Conservation (phyloP, 1,140 invertebrate species). For the Heterodera schachtii region DNA sequence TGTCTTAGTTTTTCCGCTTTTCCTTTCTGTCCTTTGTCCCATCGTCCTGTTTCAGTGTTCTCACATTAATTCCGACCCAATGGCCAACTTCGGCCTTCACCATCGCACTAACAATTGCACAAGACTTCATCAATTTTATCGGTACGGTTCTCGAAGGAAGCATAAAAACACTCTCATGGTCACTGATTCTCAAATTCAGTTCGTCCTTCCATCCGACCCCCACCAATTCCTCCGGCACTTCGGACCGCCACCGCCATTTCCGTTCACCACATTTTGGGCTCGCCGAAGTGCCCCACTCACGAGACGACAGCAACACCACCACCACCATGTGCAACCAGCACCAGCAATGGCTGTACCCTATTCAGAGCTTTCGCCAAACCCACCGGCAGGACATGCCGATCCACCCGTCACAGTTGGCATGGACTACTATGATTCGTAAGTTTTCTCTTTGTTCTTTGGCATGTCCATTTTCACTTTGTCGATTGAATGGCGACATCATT, state of each 20-base stretch:
- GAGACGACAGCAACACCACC: neutral
- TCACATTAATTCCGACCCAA: neutral
- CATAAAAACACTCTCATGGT: neutral
- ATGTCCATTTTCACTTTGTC: neutral
- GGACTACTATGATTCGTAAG: conserved; percentile 26
- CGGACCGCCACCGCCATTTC: conserved; percentile 11
- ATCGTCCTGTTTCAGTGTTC: conserved; percentile 12
- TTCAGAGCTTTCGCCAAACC: neutral
- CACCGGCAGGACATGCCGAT: neutral
- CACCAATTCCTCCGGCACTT: neutral
- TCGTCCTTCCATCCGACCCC: neutral
- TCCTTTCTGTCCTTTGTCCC: neutral
- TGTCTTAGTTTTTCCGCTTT: neutral
- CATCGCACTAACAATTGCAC: conserved; percentile 10
- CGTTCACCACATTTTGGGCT: conserved; percentile 18
- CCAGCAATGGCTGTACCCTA: conserved; percentile 11
- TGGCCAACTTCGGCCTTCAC: neutral
- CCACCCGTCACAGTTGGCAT: conserved; percentile 4
- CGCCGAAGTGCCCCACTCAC: conserved; percentile 26
- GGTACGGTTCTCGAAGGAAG: conserved; percentile 1
- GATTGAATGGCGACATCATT: neutral
- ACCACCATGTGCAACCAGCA: neutral
- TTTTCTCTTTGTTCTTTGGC: neutral
- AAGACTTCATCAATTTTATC: neutral
- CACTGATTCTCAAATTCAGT: neutral